Base-by-base conservation (phyloP, 2,797 vertebrate genomes). In the Loris lydekkerianus region DNA sequence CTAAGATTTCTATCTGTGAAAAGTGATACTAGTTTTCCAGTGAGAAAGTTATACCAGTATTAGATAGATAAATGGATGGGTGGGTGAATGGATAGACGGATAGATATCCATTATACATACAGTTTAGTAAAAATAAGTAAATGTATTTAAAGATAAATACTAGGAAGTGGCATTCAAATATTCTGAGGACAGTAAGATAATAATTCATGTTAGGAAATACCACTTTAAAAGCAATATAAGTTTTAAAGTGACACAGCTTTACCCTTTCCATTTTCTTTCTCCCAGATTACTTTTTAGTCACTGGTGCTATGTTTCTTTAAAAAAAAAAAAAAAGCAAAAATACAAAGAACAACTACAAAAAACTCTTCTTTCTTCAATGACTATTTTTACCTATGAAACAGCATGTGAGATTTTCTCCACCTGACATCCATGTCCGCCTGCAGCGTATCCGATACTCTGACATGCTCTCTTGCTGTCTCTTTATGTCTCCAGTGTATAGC, bases 121-220 rank as follows among this genome's bases (percentile, higher is more conserved):
- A 60, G 53, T 65, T 89, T 89, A 86, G 60, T 89, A 73, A 81
- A 93, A 80, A n/a, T 21, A 82, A 56, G 13, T 25, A 93, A 77
- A 29, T 83, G 27, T 25, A 73, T 37, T 61, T 53, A 61, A 93
- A 80, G 37, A 61, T 75, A 93, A 76, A 27, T 37, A 46, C 63
- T 67, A 49, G 49, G 29, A 37, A 86, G 78, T 49, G 21, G 37
- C 49, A 40, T 9, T 61, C 6, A 91, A 89, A 90, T 65, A 31
- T 15, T 29, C 46, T 6, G 9, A 76, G 67, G 58, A 93, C 7
- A 7, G 3, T 21, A 43, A 69, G 23, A 25, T 37, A 89, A 65
- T n/a, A 53, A 69, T 29, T 53, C n/a, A 77, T 9, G 18, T n/a
- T n/a, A 60, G 70, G 11, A 89, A 93, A 86, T 60, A 29, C 10